Evolutionary conservation across 2,797 vertebrate species (phyloP).

Genomic region (Labroides dimidiatus): DNA sequence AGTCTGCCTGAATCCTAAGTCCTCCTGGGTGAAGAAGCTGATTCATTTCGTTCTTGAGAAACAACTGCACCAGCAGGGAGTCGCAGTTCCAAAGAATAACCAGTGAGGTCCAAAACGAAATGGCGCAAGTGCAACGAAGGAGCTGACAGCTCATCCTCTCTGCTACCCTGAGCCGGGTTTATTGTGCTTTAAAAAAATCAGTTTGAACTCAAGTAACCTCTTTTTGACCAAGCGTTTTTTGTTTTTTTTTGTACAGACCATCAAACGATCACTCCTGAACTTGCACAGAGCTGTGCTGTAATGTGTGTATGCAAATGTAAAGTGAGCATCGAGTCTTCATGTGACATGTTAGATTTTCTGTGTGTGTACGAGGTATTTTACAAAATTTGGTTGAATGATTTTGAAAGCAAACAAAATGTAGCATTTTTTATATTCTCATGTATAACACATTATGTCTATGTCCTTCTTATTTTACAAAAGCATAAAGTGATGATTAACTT

Average conservation of each 20-base stretch:
- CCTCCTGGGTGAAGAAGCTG: conserved; percentile 81
- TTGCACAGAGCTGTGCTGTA: not conserved
- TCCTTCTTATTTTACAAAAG: not conserved
- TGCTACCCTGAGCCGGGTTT: conserved; percentile 13
- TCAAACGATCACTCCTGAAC: not conserved
- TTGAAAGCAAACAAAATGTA: conserved; percentile 1
- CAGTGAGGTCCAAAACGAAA: conserved; percentile 20
- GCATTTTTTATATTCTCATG: conserved; percentile 2
- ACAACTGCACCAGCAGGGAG: conserved; percentile 18
- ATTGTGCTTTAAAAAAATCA: conserved; percentile 10
- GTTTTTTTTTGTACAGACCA: not conserved
- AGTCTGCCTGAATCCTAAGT: conserved; percentile 78
- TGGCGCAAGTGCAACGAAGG: too few species aligned
- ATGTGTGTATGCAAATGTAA: not conserved
- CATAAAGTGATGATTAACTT: not conserved
- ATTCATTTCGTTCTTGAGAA: conserved; percentile 73
- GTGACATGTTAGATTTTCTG: too few species aligned
- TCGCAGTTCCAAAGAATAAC: conserved; percentile 13
- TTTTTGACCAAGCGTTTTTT: not conserved
- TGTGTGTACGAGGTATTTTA: not conserved
- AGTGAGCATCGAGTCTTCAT: not conserved
- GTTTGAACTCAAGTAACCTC: not conserved
- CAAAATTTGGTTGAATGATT: not conserved
- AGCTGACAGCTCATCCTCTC: not conserved
- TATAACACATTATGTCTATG: not conserved